Evolutionary conservation across 2,797 vertebrate species (phyloP), one percentile per base, ranked within the genome.

Genomic region (Pitangus sulphuratus): DNA sequence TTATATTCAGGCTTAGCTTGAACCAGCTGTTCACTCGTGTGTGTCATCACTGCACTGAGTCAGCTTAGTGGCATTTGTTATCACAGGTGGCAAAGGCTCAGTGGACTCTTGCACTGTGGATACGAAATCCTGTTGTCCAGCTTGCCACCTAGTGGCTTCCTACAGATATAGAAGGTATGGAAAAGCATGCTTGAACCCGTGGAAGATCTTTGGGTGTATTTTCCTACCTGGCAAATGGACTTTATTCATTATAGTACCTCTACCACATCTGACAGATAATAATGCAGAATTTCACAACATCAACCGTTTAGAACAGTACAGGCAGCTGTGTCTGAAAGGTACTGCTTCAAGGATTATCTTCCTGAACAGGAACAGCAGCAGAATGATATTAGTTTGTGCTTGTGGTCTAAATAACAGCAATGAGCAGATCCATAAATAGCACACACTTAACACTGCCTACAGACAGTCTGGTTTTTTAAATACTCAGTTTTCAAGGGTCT

Each of bases 81-180:
- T 18, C 47, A 30, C 57, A 87, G 75, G 51, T 64, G 44, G 35
- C 60, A 58, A 44, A 82, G 66, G 62, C 61, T 68, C 57, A 48
- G 48, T 1, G 54, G 33, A 13, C n/a, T 78, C 53, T 12, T 8
- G 28, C 9, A 33, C 56, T 16, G 31, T 6, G 3, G 31, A 33
- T 33, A 42, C 0, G 0, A 56, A 61, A 89, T 80, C 70, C 2
- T 6, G 64, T 13, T 84, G 90, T 61, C 47, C 89, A 80, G 90
- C 45, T 92, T 90, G 96, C 92, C 94, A 95, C 68, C 95, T 96
- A 93, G 78, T 69, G 96, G 95, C 31, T 83, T 61, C 45, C 60
- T 71, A 30, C 53, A 31, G 37, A 16, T 37, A 64, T 5, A 51
- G 58, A 56, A 61, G 31, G 33, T 19, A 30, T 2, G 33, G 69